Evolutionary conservation across 2,888 invertebrate species (phyloP).

Genomic region (Entomobrya proxima): DNA sequence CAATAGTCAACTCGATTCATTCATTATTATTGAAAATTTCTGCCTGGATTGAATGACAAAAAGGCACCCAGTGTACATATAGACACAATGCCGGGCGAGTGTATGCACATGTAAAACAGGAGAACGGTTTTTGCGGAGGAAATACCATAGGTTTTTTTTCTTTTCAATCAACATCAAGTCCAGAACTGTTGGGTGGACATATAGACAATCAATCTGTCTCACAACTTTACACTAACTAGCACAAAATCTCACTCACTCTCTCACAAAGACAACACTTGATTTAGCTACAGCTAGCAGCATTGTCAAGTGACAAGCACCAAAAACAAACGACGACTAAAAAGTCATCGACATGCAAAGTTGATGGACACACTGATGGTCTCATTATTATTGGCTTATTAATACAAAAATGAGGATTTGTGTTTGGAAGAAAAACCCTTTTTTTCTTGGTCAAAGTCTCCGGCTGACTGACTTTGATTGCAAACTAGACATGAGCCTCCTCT

Average conservation of each 20-base stretch:
- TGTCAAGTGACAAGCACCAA: neutral
- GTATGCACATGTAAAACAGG: neutral
- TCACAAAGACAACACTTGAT: neutral
- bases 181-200: neutral
- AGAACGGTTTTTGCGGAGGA: neutral
- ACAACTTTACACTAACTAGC: too few species aligned
- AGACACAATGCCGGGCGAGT: neutral
- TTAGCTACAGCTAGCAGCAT: neutral
- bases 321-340: conserved; percentile 26
- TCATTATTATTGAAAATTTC: conserved; percentile 3
- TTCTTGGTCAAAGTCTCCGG: conserved; percentile 35
- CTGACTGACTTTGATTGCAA: conserved; percentile 52
- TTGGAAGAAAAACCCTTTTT: conserved; percentile 9
- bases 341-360: conserved; percentile 34
- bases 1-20: neutral
- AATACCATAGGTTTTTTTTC: neutral
- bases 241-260: neutral
- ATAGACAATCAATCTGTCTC: too few species aligned
- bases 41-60: neutral
- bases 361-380: neutral
- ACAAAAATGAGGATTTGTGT: conserved; percentile 15
- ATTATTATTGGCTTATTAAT: neutral
- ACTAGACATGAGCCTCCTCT: too few species aligned
- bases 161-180: neutral
- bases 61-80: neutral